Conservation (phyloP, 2,113 vertebrate genomes). For the Podarcis cretensis region DNA sequence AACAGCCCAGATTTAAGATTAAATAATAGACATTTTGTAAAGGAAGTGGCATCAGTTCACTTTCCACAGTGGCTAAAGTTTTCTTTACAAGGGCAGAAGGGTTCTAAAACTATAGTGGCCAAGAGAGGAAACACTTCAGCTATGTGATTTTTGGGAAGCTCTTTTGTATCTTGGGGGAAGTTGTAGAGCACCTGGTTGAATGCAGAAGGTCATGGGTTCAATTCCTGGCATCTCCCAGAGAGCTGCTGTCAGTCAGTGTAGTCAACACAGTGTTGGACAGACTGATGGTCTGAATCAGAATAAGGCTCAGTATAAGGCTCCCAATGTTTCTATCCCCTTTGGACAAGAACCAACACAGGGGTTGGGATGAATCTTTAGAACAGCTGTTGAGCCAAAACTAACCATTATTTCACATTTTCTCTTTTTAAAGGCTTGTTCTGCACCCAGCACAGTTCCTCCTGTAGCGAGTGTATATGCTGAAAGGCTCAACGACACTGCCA, state of each 20-base stretch:
- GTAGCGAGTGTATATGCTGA: neutral
- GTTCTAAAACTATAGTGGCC: neutral
- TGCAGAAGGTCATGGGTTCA: no score
- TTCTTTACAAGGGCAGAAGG: neutral
- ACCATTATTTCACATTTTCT: neutral
- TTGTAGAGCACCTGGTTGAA: no score
- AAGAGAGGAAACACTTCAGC: neutral
- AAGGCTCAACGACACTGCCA: neutral
- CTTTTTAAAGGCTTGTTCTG: neutral
- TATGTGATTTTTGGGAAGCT: neutral
- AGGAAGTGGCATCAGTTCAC: constrained; percentile 37
- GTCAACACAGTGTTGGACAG: no score
- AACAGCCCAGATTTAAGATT: constrained; percentile 39
- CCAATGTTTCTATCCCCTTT: no score
- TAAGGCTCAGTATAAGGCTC: no score
- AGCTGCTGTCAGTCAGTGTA: no score
- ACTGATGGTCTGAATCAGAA: no score
- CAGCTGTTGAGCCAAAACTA: neutral
- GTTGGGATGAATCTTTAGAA: no score
- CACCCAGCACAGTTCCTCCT: neutral
- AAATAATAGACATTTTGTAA: constrained; percentile 40
- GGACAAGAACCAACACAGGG: no score
- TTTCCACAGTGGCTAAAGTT: no score
- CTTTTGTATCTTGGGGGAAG: no score
- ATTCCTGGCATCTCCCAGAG: no score